Evolutionary conservation across 1,140 invertebrate genomes (phyloP), one percentile per base, ranked within the genome.

Genomic region (Cydia splendana): DNA sequence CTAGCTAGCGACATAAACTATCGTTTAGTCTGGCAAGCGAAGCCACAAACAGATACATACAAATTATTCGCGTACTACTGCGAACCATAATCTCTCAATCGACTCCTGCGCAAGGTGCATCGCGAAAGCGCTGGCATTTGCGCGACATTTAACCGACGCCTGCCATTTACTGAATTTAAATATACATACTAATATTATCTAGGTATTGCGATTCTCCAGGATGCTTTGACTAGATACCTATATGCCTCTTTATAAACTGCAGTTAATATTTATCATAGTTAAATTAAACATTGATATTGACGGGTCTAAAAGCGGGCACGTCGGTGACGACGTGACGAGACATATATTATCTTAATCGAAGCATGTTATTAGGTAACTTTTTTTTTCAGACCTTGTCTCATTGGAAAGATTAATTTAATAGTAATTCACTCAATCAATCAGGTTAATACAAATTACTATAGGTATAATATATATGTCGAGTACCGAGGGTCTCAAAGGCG

Each of bases 131-230:
- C 38, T 71, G 67, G 67, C 67, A 71, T 71, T 71, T 38, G 34
- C 34, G 57, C 34, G 67, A 71, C 67, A 71, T 71, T 71, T 71
- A 62, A 62, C 57, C 57, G 38, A 30, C 4, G 34, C 34, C 34
- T 38, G 67, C 67, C 67, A 71, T 71, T 71, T 71, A 30, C 30
- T 15, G 34, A 71, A 71, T 71, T 71, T 71, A 71, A 71, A 71
- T 38, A 38, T 69, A 69, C 15, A 18, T 42, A 42, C 65, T 34
- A 53, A 48, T 53, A 53, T 53, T 53, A 48, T 12, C 51, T 53
- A 62, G 20, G 57, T 20, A 24, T 62, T 62, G 20, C 18, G 18
- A 24, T 24, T 62, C n/a, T 62, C 15, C 18, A 62, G 57, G 9
- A 62, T 62, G n/a, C 15, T 24, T 62, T 62, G 18, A 12, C 57